phyloP scores from a whole-genome alignment of 2,113 vertebrate species.

The Alligator sinensis region DNA sequence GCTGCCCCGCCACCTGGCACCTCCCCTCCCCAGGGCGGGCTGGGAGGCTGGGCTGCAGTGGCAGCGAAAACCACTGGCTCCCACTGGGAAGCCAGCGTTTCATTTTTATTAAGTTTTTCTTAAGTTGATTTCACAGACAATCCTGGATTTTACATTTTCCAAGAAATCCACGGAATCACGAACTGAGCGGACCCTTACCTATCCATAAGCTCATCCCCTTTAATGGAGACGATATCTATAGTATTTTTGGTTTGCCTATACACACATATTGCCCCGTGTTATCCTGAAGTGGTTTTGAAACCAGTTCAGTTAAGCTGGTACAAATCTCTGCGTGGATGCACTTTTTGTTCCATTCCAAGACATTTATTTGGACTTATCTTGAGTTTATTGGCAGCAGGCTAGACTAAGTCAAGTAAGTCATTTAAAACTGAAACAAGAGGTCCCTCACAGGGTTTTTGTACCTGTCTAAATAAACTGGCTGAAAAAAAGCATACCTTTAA shows the following conservation, averaged over 20 bases:
- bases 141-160: too few relatives aligned
- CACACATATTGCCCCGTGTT: accelerated
- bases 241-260: neutral
- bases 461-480: neutral
- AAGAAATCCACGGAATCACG: too few relatives aligned
- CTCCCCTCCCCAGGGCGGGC: too few relatives aligned
- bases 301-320: neutral
- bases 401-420: neutral
- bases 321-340: neutral
- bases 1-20: too few relatives aligned
- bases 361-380: neutral
- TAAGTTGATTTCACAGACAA: too few relatives aligned
- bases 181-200: too few relatives aligned
- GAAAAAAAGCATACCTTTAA: neutral
- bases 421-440: neutral
- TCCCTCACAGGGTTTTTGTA: neutral
- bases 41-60: too few relatives aligned
- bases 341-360: neutral
- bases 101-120: too few relatives aligned
- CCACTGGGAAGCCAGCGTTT: too few relatives aligned
- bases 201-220: neutral
- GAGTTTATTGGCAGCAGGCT: neutral
- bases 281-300: neutral
- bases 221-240: neutral
- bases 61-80: too few relatives aligned